Evolutionary conservation across 2,888 invertebrate genomes (phyloP), one percentile per base, ranked within the genome.

Genomic region (Thymelicus lineola): DNA sequence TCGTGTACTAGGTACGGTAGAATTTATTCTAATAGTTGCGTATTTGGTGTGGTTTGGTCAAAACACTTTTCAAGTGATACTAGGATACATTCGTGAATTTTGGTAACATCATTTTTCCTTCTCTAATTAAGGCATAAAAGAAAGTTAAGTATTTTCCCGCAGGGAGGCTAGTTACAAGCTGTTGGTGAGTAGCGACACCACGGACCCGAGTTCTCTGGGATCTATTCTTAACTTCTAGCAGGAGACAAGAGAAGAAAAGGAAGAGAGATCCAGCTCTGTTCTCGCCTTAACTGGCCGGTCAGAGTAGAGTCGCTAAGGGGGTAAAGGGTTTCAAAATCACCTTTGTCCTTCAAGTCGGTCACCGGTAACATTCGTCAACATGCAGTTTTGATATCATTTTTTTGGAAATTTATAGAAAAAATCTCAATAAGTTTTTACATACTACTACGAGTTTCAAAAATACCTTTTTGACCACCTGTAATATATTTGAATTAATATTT

Each of bases 101-200:
- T 28, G 28, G 28, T 28, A 28, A 28, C 28, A 28, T 28, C 28
- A 28, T 28, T 28, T 28, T 28, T 28, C 28, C 1, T 28, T 28
- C 3, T 28, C 28, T 28, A 28, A 28, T 28, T 28, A 28, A 28
- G 3, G 28, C 28, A 28, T 28, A 28, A 28, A 28, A 28, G 1
- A 28, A 3, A 28, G 28, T 28, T 28, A 28, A 28, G 28, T 28
- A 28, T 28, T 2, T 48, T 28, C 66, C 72, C 70, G 72, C 75
- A 74, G 72, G 72, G 73, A 71, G 69, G 71, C 73, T 73, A 68
- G 71, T 70, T 74, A 70, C 73, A 61, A 72, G 73, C 71, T 71
- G 73, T 72, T 73, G 73, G 72, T 68, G 71, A 72, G 72, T 62
- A 38, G 72, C 72, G 73, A 70, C 73, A 71, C 73, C 73, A 73